A percentile compares a stretch with the other conserved stretches of the same genome.
phyloP scores from a whole-genome alignment of 2,797 vertebrate species.

The Columba guinea region DNA sequence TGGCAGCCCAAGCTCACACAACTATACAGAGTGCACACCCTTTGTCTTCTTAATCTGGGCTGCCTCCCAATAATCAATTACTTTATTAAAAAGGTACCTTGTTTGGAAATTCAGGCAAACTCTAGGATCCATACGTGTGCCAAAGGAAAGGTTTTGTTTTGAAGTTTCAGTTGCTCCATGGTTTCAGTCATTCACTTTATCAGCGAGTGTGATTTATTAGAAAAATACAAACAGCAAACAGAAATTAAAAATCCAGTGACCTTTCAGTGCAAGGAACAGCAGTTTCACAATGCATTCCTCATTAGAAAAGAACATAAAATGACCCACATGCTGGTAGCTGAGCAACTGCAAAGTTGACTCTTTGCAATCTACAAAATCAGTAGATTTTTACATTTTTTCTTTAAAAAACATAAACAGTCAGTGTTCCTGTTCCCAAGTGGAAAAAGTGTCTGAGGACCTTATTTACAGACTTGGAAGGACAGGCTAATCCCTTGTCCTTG shows the following conservation, averaged over 20 bases:
- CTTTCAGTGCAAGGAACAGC: conserved; percentile 34
- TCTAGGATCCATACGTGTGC: not conserved
- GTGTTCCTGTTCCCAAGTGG: conserved; percentile 59
- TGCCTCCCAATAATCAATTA: not conserved
- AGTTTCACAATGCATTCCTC: conserved; percentile 27
- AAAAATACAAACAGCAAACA: not conserved
- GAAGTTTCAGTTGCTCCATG: not conserved
- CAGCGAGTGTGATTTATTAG: conserved; percentile 31
- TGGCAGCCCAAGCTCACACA: not conserved
- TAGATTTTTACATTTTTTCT: not conserved
- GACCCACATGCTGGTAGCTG: conserved; percentile 31
- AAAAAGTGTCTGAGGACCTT: conserved; percentile 67
- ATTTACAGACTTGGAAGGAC: conserved; percentile 61
- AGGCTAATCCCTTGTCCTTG: conserved; percentile 66
- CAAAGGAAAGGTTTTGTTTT: not conserved
- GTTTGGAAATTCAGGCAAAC: not conserved
- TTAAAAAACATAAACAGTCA: conserved; percentile 35
- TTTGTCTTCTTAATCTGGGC: not conserved
- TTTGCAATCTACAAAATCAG: conserved; percentile 33
- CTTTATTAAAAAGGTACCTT: not conserved
- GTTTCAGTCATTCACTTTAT: conserved; percentile 30
- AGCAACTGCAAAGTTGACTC: conserved; percentile 39
- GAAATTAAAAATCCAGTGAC: conserved; percentile 50
- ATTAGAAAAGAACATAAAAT: conserved; percentile 40
- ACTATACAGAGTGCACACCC: not conserved